These are phyloP conservation scores for Aspidapion aeneum DNA, from an alignment of 2,888 invertebrate species.

Conservation along the genomic window DNA sequence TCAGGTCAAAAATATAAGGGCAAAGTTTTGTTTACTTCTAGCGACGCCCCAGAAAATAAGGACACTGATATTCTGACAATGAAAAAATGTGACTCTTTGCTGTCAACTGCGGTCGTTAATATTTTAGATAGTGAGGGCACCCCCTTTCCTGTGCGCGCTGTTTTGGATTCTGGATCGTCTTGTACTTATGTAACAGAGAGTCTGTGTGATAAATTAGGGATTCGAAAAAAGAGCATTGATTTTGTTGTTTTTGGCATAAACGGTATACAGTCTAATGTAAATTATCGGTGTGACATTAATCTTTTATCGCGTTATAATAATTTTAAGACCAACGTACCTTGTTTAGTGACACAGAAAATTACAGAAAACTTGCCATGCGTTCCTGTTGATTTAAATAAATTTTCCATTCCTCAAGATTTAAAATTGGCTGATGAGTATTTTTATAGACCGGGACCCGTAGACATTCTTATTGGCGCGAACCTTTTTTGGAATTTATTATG, in stretches of 20 bases:
- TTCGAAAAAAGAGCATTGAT: too few species aligned
- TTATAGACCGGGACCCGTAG: background rate
- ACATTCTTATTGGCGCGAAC: background rate
- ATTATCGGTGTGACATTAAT: background rate
- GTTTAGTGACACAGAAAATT: background rate
- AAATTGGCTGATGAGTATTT: background rate
- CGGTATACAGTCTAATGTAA: too few species aligned
- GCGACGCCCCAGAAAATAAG: too few species aligned
- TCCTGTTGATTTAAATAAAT: background rate
- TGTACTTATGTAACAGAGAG: too few species aligned
- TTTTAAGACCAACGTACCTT: background rate
- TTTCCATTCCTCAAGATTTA: background rate
- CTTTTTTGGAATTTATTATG: background rate
- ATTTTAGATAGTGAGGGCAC: conserved; percentile 3
- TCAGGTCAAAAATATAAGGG: too few species aligned
- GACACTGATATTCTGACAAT: too few species aligned
- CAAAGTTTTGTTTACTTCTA: too few species aligned
- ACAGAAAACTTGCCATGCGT: background rate
- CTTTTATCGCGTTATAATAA: background rate
- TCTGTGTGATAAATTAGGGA: too few species aligned
- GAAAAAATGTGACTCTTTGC: too few species aligned
- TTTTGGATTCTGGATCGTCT: conserved; percentile 17
- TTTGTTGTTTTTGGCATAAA: too few species aligned
- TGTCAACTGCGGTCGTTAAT: conserved; percentile 13
- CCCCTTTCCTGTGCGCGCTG: background rate